Evolutionary conservation across 2,888 invertebrate species (phyloP).

Genomic region (Schizaphis graminum): DNA sequence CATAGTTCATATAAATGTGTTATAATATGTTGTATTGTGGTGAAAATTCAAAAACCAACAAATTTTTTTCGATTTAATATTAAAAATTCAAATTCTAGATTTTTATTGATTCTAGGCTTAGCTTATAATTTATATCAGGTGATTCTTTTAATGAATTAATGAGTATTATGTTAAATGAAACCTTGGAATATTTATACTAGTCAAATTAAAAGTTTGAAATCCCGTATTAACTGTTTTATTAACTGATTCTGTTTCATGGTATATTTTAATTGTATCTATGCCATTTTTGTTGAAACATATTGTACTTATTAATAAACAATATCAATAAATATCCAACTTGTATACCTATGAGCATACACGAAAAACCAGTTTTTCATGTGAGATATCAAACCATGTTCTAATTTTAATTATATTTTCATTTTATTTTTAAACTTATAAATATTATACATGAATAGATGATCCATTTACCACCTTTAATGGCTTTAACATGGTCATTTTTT

Average conservation of each 20-base stretch:
- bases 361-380: neutral
- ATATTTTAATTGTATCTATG: neutral
- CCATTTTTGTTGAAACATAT: neutral
- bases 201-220: neutral
- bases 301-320: neutral
- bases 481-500: neutral
- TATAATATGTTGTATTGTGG: neutral
- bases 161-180: too few species aligned
- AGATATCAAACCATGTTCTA: neutral
- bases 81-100: neutral
- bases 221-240: neutral
- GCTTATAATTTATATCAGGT: too few species aligned
- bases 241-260: neutral
- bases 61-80: neutral
- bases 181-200: too few species aligned
- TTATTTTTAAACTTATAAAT: neutral
- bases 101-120: too few species aligned
- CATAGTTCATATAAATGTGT: neutral
- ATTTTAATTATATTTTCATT: too few species aligned
- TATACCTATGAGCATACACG: neutral
- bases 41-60: neutral
- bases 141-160: too few species aligned
- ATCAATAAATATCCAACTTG: neutral
- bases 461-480: too few species aligned
- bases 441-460: neutral